Evolutionary conservation across 2,797 vertebrate genomes (phyloP).

Genomic region (Argyrosomus regius): DNA sequence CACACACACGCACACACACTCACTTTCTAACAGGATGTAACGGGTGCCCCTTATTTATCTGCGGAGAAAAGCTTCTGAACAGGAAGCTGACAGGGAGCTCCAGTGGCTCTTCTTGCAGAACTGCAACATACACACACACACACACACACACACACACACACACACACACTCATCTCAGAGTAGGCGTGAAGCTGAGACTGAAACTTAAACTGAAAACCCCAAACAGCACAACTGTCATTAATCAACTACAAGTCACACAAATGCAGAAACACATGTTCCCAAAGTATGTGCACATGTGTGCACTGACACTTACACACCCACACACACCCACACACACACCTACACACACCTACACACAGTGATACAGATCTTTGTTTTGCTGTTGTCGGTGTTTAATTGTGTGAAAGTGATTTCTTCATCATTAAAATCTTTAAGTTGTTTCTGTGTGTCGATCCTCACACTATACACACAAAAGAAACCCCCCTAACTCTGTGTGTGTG

Average conservation of each 20-base stretch:
- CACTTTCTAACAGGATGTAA: constrained; percentile 40
- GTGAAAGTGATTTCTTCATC: neutral
- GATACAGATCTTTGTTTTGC: neutral
- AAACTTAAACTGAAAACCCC: constrained; percentile 62
- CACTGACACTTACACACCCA: neutral
- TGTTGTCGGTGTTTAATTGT: neutral
- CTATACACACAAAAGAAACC: neutral
- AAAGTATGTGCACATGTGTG: neutral
- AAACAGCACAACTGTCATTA: constrained; percentile 53
- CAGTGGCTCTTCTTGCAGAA: constrained; percentile 62
- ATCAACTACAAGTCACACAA: constrained; percentile 38
- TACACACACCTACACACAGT: neutral
- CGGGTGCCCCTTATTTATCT: constrained; percentile 36
- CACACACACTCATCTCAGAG: constrained; percentile 26
- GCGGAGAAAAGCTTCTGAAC: constrained; percentile 58
- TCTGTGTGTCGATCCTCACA: neutral
- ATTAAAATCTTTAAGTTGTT: neutral
- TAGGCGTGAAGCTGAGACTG: constrained; percentile 46
- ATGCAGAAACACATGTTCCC: constrained; percentile 6
- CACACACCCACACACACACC: neutral
- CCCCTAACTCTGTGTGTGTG: neutral
- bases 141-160: constrained; percentile 37
- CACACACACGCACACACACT: neutral
- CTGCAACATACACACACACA: constrained; percentile 53
- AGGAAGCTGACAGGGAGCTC: constrained; percentile 76